Evolutionary conservation across 2,113 vertebrate genomes (phyloP).

Genomic region (Xiphophorus couchianus): DNA sequence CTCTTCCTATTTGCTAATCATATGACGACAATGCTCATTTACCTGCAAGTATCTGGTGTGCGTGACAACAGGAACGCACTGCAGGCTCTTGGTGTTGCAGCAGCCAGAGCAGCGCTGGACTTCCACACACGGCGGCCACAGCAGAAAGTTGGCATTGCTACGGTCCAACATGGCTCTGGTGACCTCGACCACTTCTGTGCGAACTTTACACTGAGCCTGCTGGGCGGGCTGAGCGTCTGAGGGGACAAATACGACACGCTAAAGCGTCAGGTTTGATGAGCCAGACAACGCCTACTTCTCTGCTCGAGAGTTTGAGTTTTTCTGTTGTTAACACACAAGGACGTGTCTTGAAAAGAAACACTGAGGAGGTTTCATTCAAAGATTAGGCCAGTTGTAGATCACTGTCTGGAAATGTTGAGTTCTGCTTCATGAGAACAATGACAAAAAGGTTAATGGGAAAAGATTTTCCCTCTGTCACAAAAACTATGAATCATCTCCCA

Average conservation of each 20-base stretch:
- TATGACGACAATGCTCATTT: background rate
- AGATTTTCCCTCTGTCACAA: background rate
- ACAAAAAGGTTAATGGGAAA: background rate
- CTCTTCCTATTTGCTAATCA: too few species aligned
- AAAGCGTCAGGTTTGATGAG: background rate
- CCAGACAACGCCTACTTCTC: background rate
- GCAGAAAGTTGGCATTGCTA: conserved; percentile 92
- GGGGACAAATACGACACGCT: conserved; percentile 15
- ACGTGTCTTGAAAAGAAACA: background rate
- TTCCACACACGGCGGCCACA: conserved; percentile 96
- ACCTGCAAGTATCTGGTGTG: conserved; percentile 86
- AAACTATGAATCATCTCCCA: background rate
- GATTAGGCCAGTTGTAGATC: background rate
- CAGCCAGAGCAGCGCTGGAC: conserved; percentile 98
- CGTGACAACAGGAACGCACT: conserved; percentile 86
- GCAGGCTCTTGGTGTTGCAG: conserved; percentile 90
- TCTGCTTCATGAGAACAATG: background rate
- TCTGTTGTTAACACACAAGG: background rate
- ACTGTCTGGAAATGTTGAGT: background rate
- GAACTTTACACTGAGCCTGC: conserved; percentile 92
- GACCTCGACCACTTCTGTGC: conserved; percentile 92
- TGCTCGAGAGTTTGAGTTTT: background rate
- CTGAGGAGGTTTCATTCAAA: background rate
- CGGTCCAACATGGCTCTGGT: conserved; percentile 92
- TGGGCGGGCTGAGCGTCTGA: conserved; percentile 86